These are phyloP conservation scores for Colletes gigas DNA, from an alignment of 1,140 invertebrate genomes.

Conservation along the genomic window DNA sequence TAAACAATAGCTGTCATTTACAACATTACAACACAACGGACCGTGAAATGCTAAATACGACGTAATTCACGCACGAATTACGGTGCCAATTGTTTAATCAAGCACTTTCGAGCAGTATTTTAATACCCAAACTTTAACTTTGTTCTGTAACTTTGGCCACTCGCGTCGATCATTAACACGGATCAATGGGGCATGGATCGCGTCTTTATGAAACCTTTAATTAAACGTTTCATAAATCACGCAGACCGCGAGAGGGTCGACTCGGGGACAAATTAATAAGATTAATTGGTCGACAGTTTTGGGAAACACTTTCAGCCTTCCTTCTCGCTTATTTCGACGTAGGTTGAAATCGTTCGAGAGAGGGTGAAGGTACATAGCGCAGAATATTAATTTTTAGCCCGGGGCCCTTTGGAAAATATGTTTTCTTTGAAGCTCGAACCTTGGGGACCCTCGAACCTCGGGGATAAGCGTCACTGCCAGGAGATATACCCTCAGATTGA, in stretches of 20 bases:
- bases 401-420: constrained; percentile 59
- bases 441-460: constrained; percentile 32
- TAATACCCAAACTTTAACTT: background rate
- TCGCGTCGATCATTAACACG: constrained; percentile 57
- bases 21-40: background rate
- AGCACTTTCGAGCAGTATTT: background rate
- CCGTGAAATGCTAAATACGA: constrained; percentile 4
- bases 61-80: constrained; percentile 6
- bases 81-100: background rate
- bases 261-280: constrained; percentile 77
- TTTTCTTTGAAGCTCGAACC: constrained; percentile 60
- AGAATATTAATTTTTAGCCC: constrained; percentile 69
- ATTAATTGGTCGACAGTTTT: constrained; percentile 78
- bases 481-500: constrained; percentile 45
- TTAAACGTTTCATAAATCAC: constrained; percentile 79
- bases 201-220: constrained; percentile 78
- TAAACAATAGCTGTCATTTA: constrained; percentile 8
- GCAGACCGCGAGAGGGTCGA: constrained; percentile 33
- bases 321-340: constrained; percentile 49
- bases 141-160: background rate
- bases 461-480: constrained; percentile 46
- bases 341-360: constrained; percentile 32
- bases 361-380: constrained; percentile 13
- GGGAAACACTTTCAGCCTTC: constrained; percentile 71
- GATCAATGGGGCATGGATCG: constrained; percentile 64